Evolutionary conservation across 2,888 invertebrate species (phyloP), one percentile per base, ranked within the genome.

Genomic region (Torymus auratus): DNA sequence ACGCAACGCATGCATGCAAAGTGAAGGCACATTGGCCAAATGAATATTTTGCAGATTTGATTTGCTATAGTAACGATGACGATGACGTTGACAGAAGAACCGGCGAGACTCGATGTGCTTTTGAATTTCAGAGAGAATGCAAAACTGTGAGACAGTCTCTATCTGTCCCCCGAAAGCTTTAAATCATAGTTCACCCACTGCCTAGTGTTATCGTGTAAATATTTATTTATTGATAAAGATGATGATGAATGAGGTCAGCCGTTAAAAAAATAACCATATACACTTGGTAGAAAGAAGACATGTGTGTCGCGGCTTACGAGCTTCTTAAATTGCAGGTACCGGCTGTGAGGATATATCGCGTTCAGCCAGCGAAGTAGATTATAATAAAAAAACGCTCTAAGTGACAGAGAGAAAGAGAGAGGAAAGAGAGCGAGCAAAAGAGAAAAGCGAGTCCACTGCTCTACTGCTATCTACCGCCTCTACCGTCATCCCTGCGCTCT

Each of bases 331-430:
- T 91, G 80, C 91, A 91, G 91, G 91, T 91, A 88, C 88, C 89
- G 89, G 87, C 88, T 90, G 87, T 90, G 90, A 91, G 87, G 91
- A 89, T 86, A 85, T 84, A 81, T 87, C 84, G 85, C 84, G 83
- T 86, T 85, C 84, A 84, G 85, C 87, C 86, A 86, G 85, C 85
- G 83, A 79, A 72, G 53, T 75, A 75, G 69, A 77, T 53, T 60
- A 28, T 61, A 58, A 71, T 68, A 76, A 58, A 72, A 41, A 61
- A 52, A 41, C n/a, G 53, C 58, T 64, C 13, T n/a, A 52, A 50
- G 41, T n/a, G 3, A 41, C 14, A 62, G 41, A 65, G 41, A 64
- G 60, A 68, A 12, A 58, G 17, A 15, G 73, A 73, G 55, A 28
- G 64, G 7, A 41, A 73, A 28, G 61, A 12, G 61, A 62, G 72